Evolutionary conservation across 2,113 vertebrate genomes (phyloP).

Genomic region (Xiphias gladius): DNA sequence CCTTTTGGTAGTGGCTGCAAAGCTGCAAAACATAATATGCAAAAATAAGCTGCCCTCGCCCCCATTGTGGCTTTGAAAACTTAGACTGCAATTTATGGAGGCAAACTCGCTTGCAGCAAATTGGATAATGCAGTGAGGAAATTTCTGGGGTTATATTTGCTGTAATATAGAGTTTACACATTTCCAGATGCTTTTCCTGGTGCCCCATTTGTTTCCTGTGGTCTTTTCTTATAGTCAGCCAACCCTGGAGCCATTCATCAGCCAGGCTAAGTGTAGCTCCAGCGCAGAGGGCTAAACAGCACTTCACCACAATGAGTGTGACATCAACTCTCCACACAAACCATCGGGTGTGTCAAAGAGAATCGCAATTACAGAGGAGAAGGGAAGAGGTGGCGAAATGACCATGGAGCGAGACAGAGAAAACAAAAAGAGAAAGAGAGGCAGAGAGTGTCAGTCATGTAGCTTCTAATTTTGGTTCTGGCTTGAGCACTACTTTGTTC

Average conservation of each 20-base stretch:
- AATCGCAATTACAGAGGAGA: conserved; percentile 79
- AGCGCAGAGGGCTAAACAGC: conserved; percentile 52
- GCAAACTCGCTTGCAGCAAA: conserved; percentile 51
- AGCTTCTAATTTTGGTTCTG: conserved; percentile 74
- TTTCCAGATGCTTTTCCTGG: conserved; percentile 47
- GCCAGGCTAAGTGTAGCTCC: conserved; percentile 58
- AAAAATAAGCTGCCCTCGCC: conserved; percentile 39
- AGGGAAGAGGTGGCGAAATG: conserved; percentile 58
- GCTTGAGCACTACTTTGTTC: conserved; percentile 59
- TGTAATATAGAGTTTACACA: conserved; percentile 39
- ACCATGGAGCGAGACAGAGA: neutral
- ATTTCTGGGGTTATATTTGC: conserved; percentile 44
- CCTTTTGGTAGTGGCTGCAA: conserved; percentile 24
- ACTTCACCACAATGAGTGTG: conserved; percentile 71
- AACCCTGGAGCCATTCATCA: conserved; percentile 70
- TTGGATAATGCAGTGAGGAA: conserved; percentile 44
- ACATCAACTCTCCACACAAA: conserved; percentile 73
- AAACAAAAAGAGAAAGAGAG: neutral
- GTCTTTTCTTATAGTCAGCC: conserved; percentile 63
- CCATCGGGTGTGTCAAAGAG: conserved; percentile 82
- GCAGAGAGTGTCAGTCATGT: conserved; percentile 50
- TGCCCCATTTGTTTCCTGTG: conserved; percentile 64
- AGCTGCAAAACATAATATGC: conserved; percentile 38
- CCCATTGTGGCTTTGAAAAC: conserved; percentile 48
- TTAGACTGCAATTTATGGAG: conserved; percentile 47